Base-by-base conservation (phyloP, 2,113 vertebrate genomes). In the Eleginops maclovinus region DNA sequence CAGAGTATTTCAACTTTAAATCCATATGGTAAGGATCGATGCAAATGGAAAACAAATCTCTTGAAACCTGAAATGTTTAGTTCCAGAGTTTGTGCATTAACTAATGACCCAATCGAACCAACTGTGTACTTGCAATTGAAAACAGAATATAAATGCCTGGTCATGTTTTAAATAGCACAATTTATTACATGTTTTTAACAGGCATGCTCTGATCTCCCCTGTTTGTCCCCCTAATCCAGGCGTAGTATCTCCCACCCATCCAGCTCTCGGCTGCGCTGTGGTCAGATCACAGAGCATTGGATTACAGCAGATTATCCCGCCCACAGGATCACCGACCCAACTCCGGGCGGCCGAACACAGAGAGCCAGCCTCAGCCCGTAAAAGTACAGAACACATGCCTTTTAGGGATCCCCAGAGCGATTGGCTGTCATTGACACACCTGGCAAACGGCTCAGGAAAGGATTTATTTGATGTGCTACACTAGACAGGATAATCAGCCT, bases 281-380 rank as follows among this genome's bases (percentile, higher is more conserved):
- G 89, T 89, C 76, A 83, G 88, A 91, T 90, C 87, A 88, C 81
- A 87, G 78, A 84, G 64, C 60, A n/a, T 28, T 43, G 88, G 93
- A 94, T 94, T 93, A 94, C 75, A 87, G 89, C 81, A 91, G 91
- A 93, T 94, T 92, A 93, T 90, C 87, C 85, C 81, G 68, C 77
- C 85, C 80, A 82, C 76, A 64, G 84, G 82, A 87, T 87, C 58
- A 77, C 81, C 62, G 46, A 84, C 71, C 72, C 74, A 22, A 54
- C 82, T 83, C 81, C 16, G 63, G 65, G 60, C 50, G n/a, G 72
- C 64, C 58, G 26, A 85, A 75, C 82, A 71, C 51, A 58, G 71
- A 77, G 53, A 62, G 69, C 59, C 16, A 59, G 61, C 64, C 43
- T 19, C 68, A 62, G 88, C 72, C 75, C 73, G 65, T 67, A 24